phyloP scores from a whole-genome alignment of 2,888 invertebrate species.

The Coelinius sp. region DNA sequence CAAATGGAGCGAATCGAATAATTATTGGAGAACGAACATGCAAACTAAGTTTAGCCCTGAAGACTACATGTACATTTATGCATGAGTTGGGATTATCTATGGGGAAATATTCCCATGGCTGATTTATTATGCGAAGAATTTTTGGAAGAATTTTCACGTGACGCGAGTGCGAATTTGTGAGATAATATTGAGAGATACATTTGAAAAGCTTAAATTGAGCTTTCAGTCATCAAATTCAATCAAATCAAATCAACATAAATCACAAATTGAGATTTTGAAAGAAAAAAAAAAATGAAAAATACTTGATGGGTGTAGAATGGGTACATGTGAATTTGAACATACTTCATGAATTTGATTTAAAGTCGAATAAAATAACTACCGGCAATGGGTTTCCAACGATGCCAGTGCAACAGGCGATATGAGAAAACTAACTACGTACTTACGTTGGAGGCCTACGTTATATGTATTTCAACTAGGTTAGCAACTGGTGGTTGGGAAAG shows the following conservation, averaged over 20 bases:
- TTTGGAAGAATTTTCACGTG: not conserved
- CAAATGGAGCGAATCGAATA: constrained; percentile 14
- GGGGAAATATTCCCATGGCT: not conserved
- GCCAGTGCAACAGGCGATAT: constrained; percentile 67
- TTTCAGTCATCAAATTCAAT: too few relatives aligned
- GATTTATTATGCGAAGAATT: not conserved
- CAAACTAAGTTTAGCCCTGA: not conserved
- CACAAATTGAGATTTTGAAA: too few relatives aligned
- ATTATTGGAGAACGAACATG: not conserved
- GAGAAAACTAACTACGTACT: constrained; percentile 65
- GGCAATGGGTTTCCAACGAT: not conserved
- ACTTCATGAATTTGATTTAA: not conserved
- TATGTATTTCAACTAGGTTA: constrained; percentile 25
- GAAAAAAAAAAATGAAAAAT: too few relatives aligned
- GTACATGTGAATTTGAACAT: not conserved
- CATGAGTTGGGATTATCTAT: constrained; percentile 15
- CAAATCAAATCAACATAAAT: too few relatives aligned
- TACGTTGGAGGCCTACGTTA: constrained; percentile 63
- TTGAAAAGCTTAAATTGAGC: too few relatives aligned
- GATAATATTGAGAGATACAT: too few relatives aligned
- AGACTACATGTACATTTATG: constrained; percentile 18
- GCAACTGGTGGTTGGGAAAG: constrained; percentile 25
- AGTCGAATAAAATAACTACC: not conserved
- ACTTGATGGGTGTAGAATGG: not conserved
- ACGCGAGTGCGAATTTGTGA: too few relatives aligned